Percentiles rank a stretch among this genome's conserved stretches.
phyloP scores from a whole-genome alignment of 2,113 vertebrate genomes.

The Crotalus viridis region DNA sequence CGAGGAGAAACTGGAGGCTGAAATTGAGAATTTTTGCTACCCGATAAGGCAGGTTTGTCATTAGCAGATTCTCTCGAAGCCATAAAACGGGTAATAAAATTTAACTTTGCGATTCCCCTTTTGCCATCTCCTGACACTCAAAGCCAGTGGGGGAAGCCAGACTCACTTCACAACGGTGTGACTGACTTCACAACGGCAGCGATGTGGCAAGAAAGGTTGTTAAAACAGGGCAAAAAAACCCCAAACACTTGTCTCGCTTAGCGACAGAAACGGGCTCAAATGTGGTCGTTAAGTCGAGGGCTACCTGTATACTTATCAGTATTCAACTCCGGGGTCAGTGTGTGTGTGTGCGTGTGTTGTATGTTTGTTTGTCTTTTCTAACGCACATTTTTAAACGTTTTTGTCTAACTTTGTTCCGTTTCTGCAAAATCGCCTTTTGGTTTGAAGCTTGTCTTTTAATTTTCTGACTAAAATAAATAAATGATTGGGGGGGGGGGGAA shows the following conservation, averaged over 20 bases:
- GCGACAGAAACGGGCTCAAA: too few species aligned
- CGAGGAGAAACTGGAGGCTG: neutral
- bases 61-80: neutral
- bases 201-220: too few species aligned
- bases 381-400: neutral
- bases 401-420: neutral
- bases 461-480: neutral
- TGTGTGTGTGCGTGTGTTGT: neutral
- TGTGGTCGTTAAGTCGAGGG: too few species aligned
- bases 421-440: neutral
- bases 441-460: neutral
- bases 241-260: too few species aligned
- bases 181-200: too few species aligned
- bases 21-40: neutral
- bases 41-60: neutral
- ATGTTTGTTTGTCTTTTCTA: neutral
- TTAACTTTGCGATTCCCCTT: neutral
- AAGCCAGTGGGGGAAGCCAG: too few species aligned
- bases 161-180: too few species aligned
- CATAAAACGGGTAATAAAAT: neutral
- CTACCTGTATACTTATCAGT: neutral
- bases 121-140: too few species aligned
- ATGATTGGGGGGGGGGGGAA: neutral
- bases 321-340: neutral
- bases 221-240: too few species aligned